Base-by-base conservation (phyloP, 2,888 invertebrate genomes). In the Drosophila niveifrons region DNA sequence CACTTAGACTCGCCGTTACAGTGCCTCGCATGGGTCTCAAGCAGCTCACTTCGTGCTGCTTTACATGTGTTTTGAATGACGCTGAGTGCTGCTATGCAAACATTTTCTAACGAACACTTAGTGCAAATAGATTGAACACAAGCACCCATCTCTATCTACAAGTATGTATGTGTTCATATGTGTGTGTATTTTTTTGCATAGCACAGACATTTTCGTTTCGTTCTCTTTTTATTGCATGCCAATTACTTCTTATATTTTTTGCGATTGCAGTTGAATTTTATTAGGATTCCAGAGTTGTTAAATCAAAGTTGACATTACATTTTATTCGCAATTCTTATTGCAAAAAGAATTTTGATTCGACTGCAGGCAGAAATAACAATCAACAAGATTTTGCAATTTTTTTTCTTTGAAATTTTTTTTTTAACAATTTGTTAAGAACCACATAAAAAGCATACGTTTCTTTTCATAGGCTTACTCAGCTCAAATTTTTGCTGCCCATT, bases 81-180 rank as follows among this genome's bases (percentile, higher is more conserved):
- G 85, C 78, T 81, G 85, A 85, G 83, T 83, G 83, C 81, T 85
- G 81, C 82, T 87, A 82, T 84, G 87, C 85, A 85, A 85, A 85
- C 87, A 85, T 82, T 84, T 87, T 85, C 87, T 85, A 87, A 85
- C 87, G 85, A 85, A 85, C 84, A 86, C 81, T 87, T 87, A 81
- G 78, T 78, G 79, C 80, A 86, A 84, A 84, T 84, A 83, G 81
- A 85, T 85, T 85, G 71, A 69, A 75, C 66, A 61, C 53, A 65
- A 63, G 69, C 65, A 66, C 43, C 73, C 50, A 36, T 39, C 15
- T 74, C 47, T 59, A 46, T 58, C 8, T 18, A n/a, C n/a, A n/a
- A n/a, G n/a, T n/a, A 1, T 23, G n/a, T 58, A 11, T 52, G 8
- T 41, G n/a, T 31, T 13, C 10, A 18, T 31, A 31, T 34, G 29